These are phyloP conservation scores for Scelioninae gen. 2 DNA, from an alignment of 2,888 invertebrate genomes.

Conservation along the genomic window DNA sequence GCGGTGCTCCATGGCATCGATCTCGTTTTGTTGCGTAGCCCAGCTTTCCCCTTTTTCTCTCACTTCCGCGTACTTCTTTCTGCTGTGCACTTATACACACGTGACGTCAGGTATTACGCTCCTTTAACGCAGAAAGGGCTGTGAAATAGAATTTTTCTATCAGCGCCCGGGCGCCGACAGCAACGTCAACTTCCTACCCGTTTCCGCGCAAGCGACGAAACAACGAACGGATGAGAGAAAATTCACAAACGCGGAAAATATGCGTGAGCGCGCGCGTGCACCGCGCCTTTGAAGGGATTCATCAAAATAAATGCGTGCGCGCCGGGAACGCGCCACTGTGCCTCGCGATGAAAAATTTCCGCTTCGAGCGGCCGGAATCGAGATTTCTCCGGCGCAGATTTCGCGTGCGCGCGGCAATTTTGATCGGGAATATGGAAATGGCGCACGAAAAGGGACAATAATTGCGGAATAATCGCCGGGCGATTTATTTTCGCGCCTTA, in stretches of 20 bases:
- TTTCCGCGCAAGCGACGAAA: slow-evolving; percentile 54
- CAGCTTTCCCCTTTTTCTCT: slow-evolving; percentile 66
- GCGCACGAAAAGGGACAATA: no score
- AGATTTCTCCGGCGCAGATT: no score
- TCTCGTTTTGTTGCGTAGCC: slow-evolving; percentile 71
- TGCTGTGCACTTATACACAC: slow-evolving; percentile 68
- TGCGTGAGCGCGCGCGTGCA: slow-evolving; percentile 63
- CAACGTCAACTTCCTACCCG: slow-evolving; percentile 54
- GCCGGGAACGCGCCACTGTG: no score
- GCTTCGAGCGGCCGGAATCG: no score
- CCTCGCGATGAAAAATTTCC: no score
- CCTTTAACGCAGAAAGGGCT: slow-evolving; percentile 65
- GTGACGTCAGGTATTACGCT: slow-evolving; percentile 68
- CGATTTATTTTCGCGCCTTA: no score
- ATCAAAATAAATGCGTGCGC: slow-evolving; percentile 57
- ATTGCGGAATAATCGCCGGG: no score
- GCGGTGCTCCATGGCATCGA: slow-evolving; percentile 75
- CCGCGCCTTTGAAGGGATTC: slow-evolving; percentile 63
- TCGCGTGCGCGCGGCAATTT: no score
- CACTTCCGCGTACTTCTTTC: slow-evolving; percentile 64
- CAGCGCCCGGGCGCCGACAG: slow-evolving; percentile 54
- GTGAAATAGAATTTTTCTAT: slow-evolving; percentile 67
- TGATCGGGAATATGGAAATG: no score
- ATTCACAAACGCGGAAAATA: slow-evolving; percentile 62
- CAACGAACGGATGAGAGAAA: slow-evolving; percentile 58